Percentiles rank a stretch among this genome's conserved stretches.
Conservation (phyloP, 1,140 invertebrate species). For the Caerostris darwini region DNA sequence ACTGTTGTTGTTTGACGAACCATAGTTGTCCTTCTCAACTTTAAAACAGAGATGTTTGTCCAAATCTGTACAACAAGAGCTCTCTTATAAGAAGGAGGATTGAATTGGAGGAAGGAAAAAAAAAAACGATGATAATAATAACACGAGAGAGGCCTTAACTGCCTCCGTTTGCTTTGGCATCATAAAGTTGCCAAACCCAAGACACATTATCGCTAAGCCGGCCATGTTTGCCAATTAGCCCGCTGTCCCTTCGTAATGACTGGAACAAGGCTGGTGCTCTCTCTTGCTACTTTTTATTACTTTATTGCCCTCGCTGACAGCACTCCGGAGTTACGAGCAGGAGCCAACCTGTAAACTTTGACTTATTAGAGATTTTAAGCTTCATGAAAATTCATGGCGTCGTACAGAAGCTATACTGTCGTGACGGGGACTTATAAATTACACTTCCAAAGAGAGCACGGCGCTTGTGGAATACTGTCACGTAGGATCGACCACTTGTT, state of each 20-base stretch:
- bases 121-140: no score
- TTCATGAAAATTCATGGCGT: slow-evolving; percentile 75
- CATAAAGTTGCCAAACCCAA: slow-evolving; percentile 74
- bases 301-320: slow-evolving; percentile 59
- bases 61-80: no score
- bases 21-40: no score
- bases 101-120: no score
- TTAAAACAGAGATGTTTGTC: no score
- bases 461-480: slow-evolving; percentile 13
- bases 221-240: slow-evolving; percentile 73
- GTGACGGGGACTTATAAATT: slow-evolving; percentile 61
- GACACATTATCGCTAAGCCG: slow-evolving; percentile 68
- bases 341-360: slow-evolving; percentile 70
- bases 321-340: slow-evolving; percentile 37
- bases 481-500: slow-evolving; percentile 39
- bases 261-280: slow-evolving; percentile 46
- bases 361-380: slow-evolving; percentile 75
- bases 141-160: neutral
- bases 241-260: slow-evolving; percentile 59
- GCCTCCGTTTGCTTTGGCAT: slow-evolving; percentile 65
- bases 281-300: slow-evolving; percentile 58
- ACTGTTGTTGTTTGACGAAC: no score
- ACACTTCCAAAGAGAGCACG: neutral
- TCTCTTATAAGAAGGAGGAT: no score
- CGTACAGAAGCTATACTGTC: slow-evolving; percentile 55